Base-by-base conservation (phyloP, 2,797 vertebrate genomes). In the Otus scops region DNA sequence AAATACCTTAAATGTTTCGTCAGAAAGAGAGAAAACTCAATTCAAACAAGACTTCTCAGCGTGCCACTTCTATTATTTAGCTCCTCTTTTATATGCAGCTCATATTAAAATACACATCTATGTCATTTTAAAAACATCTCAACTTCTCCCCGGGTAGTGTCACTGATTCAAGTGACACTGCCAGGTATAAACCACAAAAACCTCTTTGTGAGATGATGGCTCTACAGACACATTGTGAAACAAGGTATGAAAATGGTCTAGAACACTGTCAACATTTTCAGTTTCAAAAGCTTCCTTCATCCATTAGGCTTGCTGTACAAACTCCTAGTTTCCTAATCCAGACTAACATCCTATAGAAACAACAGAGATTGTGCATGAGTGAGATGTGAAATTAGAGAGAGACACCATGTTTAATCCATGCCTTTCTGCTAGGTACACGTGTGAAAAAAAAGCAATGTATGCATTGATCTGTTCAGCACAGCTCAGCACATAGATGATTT, bases 221-320 rank as follows among this genome's bases (percentile, higher is more conserved):
- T 92, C 17, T 39, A n/a, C 34, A 70, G 70, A 60, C 39, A 73
- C 5, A 4, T 34, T 57, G 28, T 69, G 57, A 91, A 93, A 92
- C 71, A 56, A 93, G n/a, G 47, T 68, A 82, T 96, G 89, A 91
- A 95, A 86, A 67, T n/a, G n/a, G 39, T 85, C 92, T 87, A 94
- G 87, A 71, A 61, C 38, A 24, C 65, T 92, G 81, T 43, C 75
- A 92, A 23, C 34, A 13, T 61, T 79, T 74, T 51, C 45, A 32
- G 11, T 56, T 86, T 78, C 64, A 68, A 79, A 88, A 68, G 17
- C 24, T 75, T 84, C 43, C 41, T 76, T 78, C 39, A 19, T 27
- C 60, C 61, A 21, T 11, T 68, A 22, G 53, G 54, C 51, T 51
- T 80, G 32, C 23, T 67, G n/a, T 57, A 50, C 60, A 54, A 27